Evolutionary conservation across 2,888 invertebrate species (phyloP).

Genomic region (Leucoma salicis): DNA sequence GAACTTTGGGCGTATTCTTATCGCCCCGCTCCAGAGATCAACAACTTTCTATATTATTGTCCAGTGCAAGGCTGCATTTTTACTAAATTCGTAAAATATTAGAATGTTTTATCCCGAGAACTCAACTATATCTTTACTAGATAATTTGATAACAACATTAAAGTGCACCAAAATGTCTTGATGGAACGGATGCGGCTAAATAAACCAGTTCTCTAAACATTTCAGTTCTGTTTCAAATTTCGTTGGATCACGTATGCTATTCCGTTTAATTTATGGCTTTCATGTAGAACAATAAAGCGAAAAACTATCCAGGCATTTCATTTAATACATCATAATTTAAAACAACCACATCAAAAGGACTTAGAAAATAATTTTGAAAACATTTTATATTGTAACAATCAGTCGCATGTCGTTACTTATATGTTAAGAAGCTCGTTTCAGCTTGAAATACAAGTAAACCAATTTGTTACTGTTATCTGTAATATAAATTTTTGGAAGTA

Average conservation of each 20-base stretch:
- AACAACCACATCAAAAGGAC: constrained; percentile 32
- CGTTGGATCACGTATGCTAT: constrained; percentile 11
- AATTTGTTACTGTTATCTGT: background rate
- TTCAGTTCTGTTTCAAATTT: constrained; percentile 3
- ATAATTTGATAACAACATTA: too few relatives aligned
- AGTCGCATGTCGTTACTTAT: constrained; percentile 49
- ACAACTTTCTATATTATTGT: too few relatives aligned
- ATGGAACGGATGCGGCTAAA: too few relatives aligned
- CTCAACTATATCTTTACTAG: too few relatives aligned
- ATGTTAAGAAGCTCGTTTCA: constrained; percentile 49
- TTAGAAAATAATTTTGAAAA: constrained; percentile 36
- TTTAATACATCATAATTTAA: constrained; percentile 32
- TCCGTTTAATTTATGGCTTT: constrained; percentile 15
- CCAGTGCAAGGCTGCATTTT: too few relatives aligned
- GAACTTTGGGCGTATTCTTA: too few relatives aligned
- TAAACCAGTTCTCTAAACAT: too few relatives aligned
- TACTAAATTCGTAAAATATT: too few relatives aligned
- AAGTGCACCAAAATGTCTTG: too few relatives aligned
- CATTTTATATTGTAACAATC: constrained; percentile 45
- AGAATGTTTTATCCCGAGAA: too few relatives aligned
- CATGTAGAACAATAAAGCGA: constrained; percentile 35
- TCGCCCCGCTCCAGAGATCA: too few relatives aligned
- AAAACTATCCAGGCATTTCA: constrained; percentile 25
- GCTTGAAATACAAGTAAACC: constrained; percentile 15
- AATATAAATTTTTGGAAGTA: too few relatives aligned